These are phyloP conservation scores for Seladonia tumulorum DNA, from an alignment of 2,888 invertebrate genomes.

Conservation along the genomic window DNA sequence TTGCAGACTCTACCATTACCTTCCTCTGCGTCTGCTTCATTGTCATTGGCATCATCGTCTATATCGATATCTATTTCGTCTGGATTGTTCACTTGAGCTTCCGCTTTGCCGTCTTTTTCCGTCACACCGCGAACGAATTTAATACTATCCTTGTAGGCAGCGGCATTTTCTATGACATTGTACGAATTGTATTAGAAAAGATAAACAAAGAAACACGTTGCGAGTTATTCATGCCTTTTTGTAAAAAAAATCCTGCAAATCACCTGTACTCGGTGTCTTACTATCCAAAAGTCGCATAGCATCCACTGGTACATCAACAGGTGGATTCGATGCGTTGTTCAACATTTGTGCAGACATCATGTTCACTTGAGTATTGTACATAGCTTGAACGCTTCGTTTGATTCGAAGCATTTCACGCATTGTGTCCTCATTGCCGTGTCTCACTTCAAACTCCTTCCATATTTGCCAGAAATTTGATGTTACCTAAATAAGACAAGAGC, in stretches of 20 bases:
- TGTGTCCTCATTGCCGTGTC: constrained; percentile 99
- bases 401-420: constrained; percentile 99
- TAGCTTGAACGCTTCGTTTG: constrained; percentile 98
- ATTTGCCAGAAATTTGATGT: constrained; percentile 98
- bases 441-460: constrained; percentile 99
- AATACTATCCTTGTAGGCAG: constrained; percentile 86
- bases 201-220: not conserved
- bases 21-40: constrained; percentile 85
- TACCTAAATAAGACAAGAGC: constrained; percentile 81
- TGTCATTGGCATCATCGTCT: constrained; percentile 88
- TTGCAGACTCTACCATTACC: constrained; percentile 74
- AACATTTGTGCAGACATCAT: constrained; percentile 99
- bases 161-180: constrained; percentile 65
- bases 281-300: constrained; percentile 96
- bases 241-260: not conserved
- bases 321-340: constrained; percentile 89
- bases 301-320: constrained; percentile 90
- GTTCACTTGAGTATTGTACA: constrained; percentile 99
- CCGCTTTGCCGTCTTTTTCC: constrained; percentile 89
- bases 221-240: not conserved
- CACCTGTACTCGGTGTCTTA: constrained; percentile 85
- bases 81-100: constrained; percentile 90
- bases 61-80: constrained; percentile 95
- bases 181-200: constrained; percentile 16
- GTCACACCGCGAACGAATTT: constrained; percentile 95